phyloP scores from a whole-genome alignment of 2,113 vertebrate genomes.

The Mesoclemmys tuberculata region DNA sequence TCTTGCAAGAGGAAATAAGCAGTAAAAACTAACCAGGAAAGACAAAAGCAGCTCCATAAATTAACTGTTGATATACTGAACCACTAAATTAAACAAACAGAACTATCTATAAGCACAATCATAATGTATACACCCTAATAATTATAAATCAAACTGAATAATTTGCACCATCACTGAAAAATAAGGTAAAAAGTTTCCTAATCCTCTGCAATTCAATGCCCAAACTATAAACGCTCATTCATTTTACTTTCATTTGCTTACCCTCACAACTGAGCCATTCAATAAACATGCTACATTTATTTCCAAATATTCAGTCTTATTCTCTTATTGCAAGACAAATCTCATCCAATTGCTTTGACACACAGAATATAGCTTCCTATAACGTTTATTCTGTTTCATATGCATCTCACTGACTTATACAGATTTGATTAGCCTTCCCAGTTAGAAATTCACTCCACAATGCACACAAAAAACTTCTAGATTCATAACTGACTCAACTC shows the following conservation, averaged over 20 bases:
- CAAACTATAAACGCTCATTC: conserved; percentile 2
- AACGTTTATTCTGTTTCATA: not conserved
- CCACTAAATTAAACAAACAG: not conserved
- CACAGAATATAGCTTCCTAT: not conserved
- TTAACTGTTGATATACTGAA: not conserved
- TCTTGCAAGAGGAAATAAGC: not conserved
- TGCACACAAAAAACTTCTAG: not conserved
- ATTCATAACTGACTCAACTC: not conserved
- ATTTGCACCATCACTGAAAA: not conserved
- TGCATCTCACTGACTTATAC: not conserved
- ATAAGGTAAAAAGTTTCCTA: not conserved
- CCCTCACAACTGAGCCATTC: conserved; percentile 19
- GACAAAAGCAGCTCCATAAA: not conserved
- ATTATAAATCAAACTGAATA: not conserved
- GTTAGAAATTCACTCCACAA: not conserved
- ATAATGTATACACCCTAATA: not conserved
- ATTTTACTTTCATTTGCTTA: not conserved
- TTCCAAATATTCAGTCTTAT: conserved; percentile 3
- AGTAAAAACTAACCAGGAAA: not conserved
- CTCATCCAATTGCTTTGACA: not conserved
- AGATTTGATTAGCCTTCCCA: not conserved
- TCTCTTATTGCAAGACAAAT: conserved; percentile 33
- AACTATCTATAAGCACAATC: not conserved
- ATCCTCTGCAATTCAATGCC: not conserved
- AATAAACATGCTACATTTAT: not conserved